Percentiles rank a stretch among this genome's conserved stretches.
phyloP scores from a whole-genome alignment of 2,888 invertebrate genomes.

The Catocala fraxini region DNA sequence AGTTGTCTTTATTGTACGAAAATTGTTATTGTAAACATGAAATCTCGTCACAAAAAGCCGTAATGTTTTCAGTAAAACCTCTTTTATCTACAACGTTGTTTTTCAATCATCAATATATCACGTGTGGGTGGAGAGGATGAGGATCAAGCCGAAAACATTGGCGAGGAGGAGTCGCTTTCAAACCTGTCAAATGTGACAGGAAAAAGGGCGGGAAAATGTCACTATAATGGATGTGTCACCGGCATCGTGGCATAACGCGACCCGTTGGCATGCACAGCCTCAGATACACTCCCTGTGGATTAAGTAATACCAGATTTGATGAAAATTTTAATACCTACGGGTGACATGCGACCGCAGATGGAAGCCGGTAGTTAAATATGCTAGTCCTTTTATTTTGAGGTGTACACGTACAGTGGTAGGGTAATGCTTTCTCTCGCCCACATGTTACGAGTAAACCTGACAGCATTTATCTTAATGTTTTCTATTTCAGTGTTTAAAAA shows the following conservation, averaged over 20 bases:
- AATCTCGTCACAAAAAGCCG: constrained; percentile 35
- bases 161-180: constrained; percentile 83
- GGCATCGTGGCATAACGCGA: constrained; percentile 78
- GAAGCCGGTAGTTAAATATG: constrained; percentile 22
- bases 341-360: constrained; percentile 47
- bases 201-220: constrained; percentile 86
- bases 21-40: constrained; percentile 43
- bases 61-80: constrained; percentile 36
- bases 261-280: constrained; percentile 74
- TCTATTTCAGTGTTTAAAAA: too few relatives aligned
- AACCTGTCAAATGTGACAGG: constrained; percentile 86
- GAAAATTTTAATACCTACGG: constrained; percentile 61
- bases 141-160: constrained; percentile 76
- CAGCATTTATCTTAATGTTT: too few relatives aligned
- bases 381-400: constrained; percentile 10
- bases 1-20: neutral
- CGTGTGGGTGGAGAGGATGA: constrained; percentile 61
- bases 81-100: constrained; percentile 42
- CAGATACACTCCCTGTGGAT: constrained; percentile 75
- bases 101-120: constrained; percentile 60
- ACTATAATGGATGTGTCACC: constrained; percentile 87
- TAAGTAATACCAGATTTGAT: constrained; percentile 71
- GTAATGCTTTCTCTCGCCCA: too few relatives aligned
- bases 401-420: neutral
- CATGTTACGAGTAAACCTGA: too few relatives aligned